Base-by-base conservation (phyloP, 1,140 invertebrate species). In the Alviniconcha marisindica region DNA sequence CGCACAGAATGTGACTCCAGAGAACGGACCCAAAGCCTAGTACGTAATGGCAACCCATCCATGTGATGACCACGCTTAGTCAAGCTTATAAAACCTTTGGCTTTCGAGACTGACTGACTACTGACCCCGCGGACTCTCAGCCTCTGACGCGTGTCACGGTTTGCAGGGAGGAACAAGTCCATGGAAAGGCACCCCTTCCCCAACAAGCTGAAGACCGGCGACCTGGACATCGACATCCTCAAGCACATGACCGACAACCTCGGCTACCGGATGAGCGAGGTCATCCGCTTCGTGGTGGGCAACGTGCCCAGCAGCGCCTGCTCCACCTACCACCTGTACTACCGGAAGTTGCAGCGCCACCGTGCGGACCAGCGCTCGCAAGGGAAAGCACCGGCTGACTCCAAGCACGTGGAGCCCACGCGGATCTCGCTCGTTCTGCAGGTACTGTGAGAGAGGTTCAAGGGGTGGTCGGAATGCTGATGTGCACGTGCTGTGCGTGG, bases 161-260 rank as follows among this genome's bases (percentile, higher is more conserved):
- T 69, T 33, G 15, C 79, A 84, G 83, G 79, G 3, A 36, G 82
- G 0, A 85, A 85, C 74, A 83, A 81, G 48, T 60, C 73, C 2
- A 7, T 91, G 7, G 44, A 86, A 33, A 82, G 87, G 28, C 81
- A 80, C 28, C 85, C 87, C 12, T 91, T 84, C 82, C 90, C 90
- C 56, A 90, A 93, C 85, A 89, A 87, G 51, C 83, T 91, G 38
- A 86, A 82, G 76, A 85, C 88, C 42, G 89, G 90, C 14, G 87
- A 90, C 40, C 81, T 92, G 3, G 87, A 91, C 42, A 86, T 88
- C 36, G 89, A 88, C 71, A 90, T 93, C 33, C 56, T 92, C 18
- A 89, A 90, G 66, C 89, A 92, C 84, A 93, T 93, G 92, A 87
- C 86, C 38, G 88, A 88, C 42, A 85, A 88, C 51, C 88, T 91